These are phyloP conservation scores for Blera fallax DNA, from an alignment of 2,888 invertebrate species.

Conservation along the genomic window DNA sequence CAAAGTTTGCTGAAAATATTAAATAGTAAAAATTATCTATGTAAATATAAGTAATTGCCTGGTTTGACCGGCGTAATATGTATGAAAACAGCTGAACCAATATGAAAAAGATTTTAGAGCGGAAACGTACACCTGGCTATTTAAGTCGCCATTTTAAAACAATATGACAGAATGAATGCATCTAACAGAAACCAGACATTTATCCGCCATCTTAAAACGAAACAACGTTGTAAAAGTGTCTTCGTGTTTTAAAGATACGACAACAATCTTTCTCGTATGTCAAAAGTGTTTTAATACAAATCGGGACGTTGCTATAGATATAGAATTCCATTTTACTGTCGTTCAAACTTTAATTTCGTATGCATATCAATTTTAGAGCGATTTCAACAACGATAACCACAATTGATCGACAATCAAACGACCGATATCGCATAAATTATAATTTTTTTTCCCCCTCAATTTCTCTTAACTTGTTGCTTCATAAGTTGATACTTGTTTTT, in stretches of 20 bases:
- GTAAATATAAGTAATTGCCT: neutral
- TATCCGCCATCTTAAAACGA: neutral
- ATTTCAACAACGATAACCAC: conserved; percentile 28
- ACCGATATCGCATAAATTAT: conserved; percentile 45
- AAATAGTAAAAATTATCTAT: neutral
- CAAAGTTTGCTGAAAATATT: neutral
- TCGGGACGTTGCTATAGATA: neutral
- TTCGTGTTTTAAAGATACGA: neutral
- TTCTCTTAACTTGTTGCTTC: neutral
- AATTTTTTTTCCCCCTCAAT: neutral
- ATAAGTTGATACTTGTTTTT: neutral
- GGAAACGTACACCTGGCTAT: neutral
- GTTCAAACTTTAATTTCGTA: conserved; percentile 7
- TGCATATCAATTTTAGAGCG: conserved; percentile 29
- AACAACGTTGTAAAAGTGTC: neutral
- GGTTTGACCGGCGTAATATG: neutral
- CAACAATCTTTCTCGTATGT: neutral
- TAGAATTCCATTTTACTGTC: conserved; percentile 4
- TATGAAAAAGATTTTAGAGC: neutral
- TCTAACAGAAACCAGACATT: neutral
- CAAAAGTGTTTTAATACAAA: neutral
- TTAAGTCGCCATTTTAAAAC: no score
- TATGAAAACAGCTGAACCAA: neutral
- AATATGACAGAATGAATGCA: no score
- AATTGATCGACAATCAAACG: conserved; percentile 45